Base-by-base conservation (phyloP, 1,140 invertebrate genomes). In the Camponotus pennsylvanicus region DNA sequence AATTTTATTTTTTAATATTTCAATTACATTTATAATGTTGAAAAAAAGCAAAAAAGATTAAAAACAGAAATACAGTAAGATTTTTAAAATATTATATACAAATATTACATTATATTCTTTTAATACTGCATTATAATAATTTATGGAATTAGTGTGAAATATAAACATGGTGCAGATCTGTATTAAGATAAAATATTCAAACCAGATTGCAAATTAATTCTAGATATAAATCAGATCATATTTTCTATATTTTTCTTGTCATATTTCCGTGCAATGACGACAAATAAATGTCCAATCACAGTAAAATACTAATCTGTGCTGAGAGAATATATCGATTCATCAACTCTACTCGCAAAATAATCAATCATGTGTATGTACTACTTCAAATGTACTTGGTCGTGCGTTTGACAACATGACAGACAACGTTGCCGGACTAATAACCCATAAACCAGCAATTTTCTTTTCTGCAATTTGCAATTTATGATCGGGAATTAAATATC, bases 391-490 rank as follows among this genome's bases (percentile, higher is more conserved):
- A 27, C 49, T 77, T 49, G 40, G 61, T 45, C 76, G 32, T 78
- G 76, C 61, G 61, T 78, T 78, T 78, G 76, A 78, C 76, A 78
- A 66, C 59, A 7, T 78, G 76, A 78, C 42, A 40, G 76, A 78
- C 76, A 78, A 66, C 61, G 18, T 78, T 66, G 59, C 61, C 59
- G 40, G 57, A 64, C 64, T 78, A 78, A 78, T 78, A 78, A 78
- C 42, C 32, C 75, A 21, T 76, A 55, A 76, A 37, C 15, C 59
- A 18, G 42, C 76, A 45, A 66, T 78, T 78, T 78, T 78, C 76
- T 78, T 78, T 78, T 66, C 18, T 66, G 61, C 61, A 42, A 42
- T 78, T 78, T 49, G 40, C 32, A 78, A 42, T 49, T 76, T 76
- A 42, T 76, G 55, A 37, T 11, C 27, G 18, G 27, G 63, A 78